Evolutionary conservation across 2,888 invertebrate species (phyloP).

Genomic region (Drosophila koepferae): DNA sequence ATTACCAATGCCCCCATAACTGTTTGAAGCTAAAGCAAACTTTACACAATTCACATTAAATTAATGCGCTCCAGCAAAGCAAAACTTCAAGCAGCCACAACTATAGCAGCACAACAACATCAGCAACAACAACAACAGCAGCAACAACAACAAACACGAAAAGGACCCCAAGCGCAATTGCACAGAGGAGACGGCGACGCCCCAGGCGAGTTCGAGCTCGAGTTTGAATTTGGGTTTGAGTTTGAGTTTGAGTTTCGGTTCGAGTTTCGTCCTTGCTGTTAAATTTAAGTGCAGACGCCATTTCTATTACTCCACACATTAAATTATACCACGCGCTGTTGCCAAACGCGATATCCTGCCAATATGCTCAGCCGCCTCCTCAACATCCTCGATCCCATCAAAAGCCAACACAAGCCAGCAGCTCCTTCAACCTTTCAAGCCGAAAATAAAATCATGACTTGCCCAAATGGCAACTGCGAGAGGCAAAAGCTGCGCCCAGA

Average conservation of each 20-base stretch:
- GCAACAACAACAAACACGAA: constrained; percentile 39
- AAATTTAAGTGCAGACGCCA: constrained; percentile 80
- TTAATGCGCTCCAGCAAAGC: constrained; percentile 55
- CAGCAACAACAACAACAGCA: constrained; percentile 22
- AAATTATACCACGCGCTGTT: constrained; percentile 70
- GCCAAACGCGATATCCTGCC: constrained; percentile 69
- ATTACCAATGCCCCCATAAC: constrained; percentile 20
- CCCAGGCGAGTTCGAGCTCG: constrained; percentile 24
- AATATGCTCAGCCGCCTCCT: constrained; percentile 37
- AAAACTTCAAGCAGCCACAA: constrained; percentile 38
- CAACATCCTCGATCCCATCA: constrained; percentile 2
- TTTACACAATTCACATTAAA: constrained; percentile 75
- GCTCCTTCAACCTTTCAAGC: constrained; percentile 26
- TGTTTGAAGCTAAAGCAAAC: constrained; percentile 40
- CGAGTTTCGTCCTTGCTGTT: constrained; percentile 62
- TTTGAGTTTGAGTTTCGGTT: constrained; percentile 12
- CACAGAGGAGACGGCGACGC: constrained; percentile 30
- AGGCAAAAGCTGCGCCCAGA: constrained; percentile 59
- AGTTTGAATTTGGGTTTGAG: no score
- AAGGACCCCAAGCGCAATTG: constrained; percentile 5
- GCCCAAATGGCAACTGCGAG: constrained; percentile 31
- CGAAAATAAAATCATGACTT: constrained; percentile 67
- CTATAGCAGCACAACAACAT: constrained; percentile 22
- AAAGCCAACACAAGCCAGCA: background rate
- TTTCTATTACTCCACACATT: constrained; percentile 77